A percentile compares a stretch with the other conserved stretches of the same genome.
Conservation (phyloP, 92 coral and sea anemone species). For the Parazoanthus atlanticus region DNA sequence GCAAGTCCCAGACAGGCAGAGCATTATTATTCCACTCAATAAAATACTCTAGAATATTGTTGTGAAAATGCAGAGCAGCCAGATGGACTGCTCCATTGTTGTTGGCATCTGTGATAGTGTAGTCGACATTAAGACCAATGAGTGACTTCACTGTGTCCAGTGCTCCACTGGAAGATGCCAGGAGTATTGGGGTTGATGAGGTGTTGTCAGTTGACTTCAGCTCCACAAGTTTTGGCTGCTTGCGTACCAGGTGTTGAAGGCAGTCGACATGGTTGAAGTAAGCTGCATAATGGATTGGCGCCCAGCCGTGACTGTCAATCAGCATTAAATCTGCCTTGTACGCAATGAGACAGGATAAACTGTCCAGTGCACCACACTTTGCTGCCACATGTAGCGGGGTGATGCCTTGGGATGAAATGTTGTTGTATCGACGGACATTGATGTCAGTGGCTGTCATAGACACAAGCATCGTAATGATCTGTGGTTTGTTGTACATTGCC, state of each 20-base stretch:
- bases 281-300: constrained; percentile 89
- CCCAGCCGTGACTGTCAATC: constrained; percentile 95
- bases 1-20: constrained; percentile 90
- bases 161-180: constrained; percentile 97
- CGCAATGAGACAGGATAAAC: constrained; percentile 90
- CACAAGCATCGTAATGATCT: constrained; percentile 87
- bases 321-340: constrained; percentile 93
- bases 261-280: constrained; percentile 95
- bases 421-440: constrained; percentile 88
- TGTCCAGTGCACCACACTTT: constrained; percentile 94
- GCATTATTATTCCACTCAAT: constrained; percentile 79
- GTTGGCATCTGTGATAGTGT: constrained; percentile 64
- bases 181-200: constrained; percentile 86
- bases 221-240: constrained; percentile 81
- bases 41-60: constrained; percentile 87
- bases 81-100: constrained; percentile 85
- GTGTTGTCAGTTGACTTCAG: constrained; percentile 72
- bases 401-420: constrained; percentile 88
- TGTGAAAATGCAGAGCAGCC: constrained; percentile 89
- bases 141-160: constrained; percentile 85
- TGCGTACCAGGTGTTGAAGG: constrained; percentile 81
- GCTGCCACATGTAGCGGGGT: constrained; percentile 95
- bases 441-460: constrained; percentile 89
- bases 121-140: constrained; percentile 71
- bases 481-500: constrained; percentile 97